phyloP scores from a whole-genome alignment of 2,797 vertebrate species.

The Harpagifer antarcticus region DNA sequence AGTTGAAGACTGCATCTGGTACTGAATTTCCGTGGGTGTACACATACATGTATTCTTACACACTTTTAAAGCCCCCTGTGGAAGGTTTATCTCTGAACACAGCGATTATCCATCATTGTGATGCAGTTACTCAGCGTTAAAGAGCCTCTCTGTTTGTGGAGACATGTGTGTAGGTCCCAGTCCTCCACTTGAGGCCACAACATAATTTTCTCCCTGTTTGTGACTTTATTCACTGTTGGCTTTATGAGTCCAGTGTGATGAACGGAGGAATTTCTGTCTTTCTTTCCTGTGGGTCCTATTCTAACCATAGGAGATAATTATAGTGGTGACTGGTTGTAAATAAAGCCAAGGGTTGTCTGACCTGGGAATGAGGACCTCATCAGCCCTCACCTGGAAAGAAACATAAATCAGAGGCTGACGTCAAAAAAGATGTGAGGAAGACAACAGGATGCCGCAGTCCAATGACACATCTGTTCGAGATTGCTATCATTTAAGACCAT shows the following conservation, averaged over 20 bases:
- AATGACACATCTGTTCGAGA: slow-evolving; percentile 49
- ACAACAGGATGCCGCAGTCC: slow-evolving; percentile 56
- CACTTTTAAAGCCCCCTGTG: slow-evolving; percentile 60
- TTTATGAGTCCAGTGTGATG: slow-evolving; percentile 81
- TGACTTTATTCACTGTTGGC: slow-evolving; percentile 64
- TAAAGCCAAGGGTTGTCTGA: slow-evolving; percentile 59
- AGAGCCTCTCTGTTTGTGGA: slow-evolving; percentile 52
- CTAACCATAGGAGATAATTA: slow-evolving; percentile 77
- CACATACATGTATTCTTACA: slow-evolving; percentile 48
- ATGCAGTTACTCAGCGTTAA: slow-evolving; percentile 59
- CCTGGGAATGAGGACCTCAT: slow-evolving; percentile 71
- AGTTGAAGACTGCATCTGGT: slow-evolving; percentile 49
- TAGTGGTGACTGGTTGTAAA: slow-evolving; percentile 73
- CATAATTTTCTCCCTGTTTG: slow-evolving; percentile 67
- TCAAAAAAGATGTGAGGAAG: slow-evolving; percentile 69
- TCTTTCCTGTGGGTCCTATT: slow-evolving; percentile 69
- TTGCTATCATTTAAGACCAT: slow-evolving; percentile 8
- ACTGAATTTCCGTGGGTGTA: slow-evolving; percentile 44
- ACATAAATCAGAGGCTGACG: slow-evolving; percentile 70
- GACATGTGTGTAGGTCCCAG: slow-evolving; percentile 16
- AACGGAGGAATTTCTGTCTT: slow-evolving; percentile 61
- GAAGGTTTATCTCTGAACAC: slow-evolving; percentile 60
- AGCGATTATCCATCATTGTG: slow-evolving; percentile 66
- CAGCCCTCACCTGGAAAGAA: slow-evolving; percentile 72
- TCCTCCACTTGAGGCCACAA: slow-evolving; percentile 47